phyloP scores from a whole-genome alignment of 2,888 invertebrate genomes.

The Eilema caniola region DNA sequence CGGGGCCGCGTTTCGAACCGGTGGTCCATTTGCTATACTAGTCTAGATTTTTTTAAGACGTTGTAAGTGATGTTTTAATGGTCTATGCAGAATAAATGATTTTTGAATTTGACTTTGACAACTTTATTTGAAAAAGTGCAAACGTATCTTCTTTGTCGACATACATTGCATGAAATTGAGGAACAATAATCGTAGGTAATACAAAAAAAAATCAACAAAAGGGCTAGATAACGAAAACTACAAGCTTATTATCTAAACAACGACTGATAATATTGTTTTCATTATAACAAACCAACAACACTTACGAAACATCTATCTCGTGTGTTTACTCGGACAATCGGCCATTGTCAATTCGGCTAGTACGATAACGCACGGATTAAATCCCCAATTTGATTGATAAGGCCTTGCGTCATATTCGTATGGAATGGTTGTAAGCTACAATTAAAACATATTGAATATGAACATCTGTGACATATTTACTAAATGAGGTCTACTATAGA shows the following conservation, averaged over 20 bases:
- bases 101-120: no score
- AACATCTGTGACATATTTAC: not conserved
- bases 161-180: no score
- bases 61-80: no score
- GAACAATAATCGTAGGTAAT: no score
- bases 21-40: no score
- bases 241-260: not conserved
- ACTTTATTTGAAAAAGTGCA: no score
- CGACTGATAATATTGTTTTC: not conserved
- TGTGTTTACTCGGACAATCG: conserved; percentile 40
- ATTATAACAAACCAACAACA: not conserved
- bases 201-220: no score
- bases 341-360: conserved; percentile 65
- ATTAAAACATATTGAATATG: conserved; percentile 26
- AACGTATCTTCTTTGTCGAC: no score
- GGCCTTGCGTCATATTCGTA: conserved; percentile 44
- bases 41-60: no score
- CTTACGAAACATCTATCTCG: not conserved
- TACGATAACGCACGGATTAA: conserved; percentile 64
- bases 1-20: no score
- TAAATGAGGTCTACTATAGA: not conserved
- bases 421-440: conserved; percentile 33
- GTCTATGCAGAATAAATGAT: no score
- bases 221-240: not conserved
- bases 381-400: conserved; percentile 64